A percentile compares a stretch with the other conserved stretches of the same genome.
These are phyloP conservation scores for Shinisaurus crocodilurus DNA, from an alignment of 2,113 vertebrate species.

Conservation along the genomic window DNA sequence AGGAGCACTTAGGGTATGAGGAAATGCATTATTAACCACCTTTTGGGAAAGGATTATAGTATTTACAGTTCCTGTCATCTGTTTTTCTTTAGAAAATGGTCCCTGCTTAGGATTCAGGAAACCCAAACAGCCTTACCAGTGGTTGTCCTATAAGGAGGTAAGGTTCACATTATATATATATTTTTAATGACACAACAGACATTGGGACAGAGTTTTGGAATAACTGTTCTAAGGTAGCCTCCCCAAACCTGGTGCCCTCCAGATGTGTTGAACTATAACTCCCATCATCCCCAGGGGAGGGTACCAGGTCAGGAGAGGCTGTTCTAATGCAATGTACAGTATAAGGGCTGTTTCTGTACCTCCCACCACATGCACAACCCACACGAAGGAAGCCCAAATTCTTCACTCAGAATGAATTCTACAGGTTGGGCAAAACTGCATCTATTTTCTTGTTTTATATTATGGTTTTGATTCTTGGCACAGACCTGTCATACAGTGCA, in stretches of 20 bases:
- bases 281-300: neutral
- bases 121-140: slow-evolving; percentile 94
- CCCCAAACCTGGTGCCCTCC: neutral
- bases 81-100: slow-evolving; percentile 84
- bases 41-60: neutral
- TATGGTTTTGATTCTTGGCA: neutral
- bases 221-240: neutral
- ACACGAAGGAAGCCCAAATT: neutral
- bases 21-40: neutral
- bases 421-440: neutral
- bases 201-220: neutral
- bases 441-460: neutral
- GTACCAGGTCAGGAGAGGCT: neutral
- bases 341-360: neutral
- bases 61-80: rapidly evolving
- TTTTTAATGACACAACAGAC: neutral
- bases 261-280: neutral
- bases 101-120: slow-evolving; percentile 95
- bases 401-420: neutral
- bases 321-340: neutral
- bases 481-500: neutral
- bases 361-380: neutral
- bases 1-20: neutral
- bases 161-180: slow-evolving; percentile 53
- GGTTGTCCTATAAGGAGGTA: slow-evolving; percentile 97